phyloP scores from a whole-genome alignment of 2,113 vertebrate species.

The Sterrhoptilus dennistouni region DNA sequence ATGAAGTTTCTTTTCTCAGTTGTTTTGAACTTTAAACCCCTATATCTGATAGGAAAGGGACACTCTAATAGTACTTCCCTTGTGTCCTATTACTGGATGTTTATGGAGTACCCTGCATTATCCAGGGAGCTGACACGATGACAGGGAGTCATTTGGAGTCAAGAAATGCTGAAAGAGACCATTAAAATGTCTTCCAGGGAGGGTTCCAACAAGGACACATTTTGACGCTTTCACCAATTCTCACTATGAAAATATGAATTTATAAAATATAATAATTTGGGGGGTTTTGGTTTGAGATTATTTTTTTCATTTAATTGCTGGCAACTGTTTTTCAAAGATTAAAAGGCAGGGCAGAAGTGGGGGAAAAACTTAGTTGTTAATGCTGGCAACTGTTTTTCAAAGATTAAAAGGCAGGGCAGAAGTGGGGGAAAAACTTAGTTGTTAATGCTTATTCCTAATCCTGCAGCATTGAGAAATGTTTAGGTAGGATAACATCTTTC shows the following conservation, averaged over 20 bases:
- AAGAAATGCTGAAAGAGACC: slow-evolving; percentile 79
- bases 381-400: not conserved
- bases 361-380: too few relatives aligned
- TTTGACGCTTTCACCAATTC: slow-evolving; percentile 58
- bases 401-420: not conserved
- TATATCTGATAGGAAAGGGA: slow-evolving; percentile 75
- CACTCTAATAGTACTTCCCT: slow-evolving; percentile 78
- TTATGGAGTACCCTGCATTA: slow-evolving; percentile 77
- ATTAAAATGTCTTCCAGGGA: slow-evolving; percentile 79
- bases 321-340: not conserved
- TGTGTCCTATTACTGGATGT: slow-evolving; percentile 84
- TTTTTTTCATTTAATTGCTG: slow-evolving; percentile 35
- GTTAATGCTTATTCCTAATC: not conserved
- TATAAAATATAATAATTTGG: not conserved
- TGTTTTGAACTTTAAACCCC: slow-evolving; percentile 83
- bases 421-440: not conserved
- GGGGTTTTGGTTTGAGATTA: accelerated
- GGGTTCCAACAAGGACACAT: slow-evolving; percentile 67
- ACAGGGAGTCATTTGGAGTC: slow-evolving; percentile 82
- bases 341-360: not conserved
- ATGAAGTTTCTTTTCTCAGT: slow-evolving; percentile 77
- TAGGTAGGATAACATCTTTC: not conserved
- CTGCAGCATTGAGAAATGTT: not conserved
- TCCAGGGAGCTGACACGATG: slow-evolving; percentile 83
- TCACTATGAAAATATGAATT: slow-evolving; percentile 42